Base-by-base conservation (phyloP, 2,888 invertebrate species). In the Xanthia icteritia region DNA sequence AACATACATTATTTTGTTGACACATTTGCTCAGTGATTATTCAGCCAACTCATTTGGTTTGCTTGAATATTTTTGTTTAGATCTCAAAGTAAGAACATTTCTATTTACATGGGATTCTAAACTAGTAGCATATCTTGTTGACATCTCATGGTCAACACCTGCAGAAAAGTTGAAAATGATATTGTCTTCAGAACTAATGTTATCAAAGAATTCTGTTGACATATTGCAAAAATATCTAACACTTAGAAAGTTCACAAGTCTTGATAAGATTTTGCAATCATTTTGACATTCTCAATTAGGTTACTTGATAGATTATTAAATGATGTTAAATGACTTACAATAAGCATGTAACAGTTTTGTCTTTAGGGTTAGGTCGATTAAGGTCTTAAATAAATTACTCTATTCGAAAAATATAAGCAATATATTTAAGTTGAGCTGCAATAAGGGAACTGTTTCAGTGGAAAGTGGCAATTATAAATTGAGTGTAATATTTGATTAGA, bases 321-420 rank as follows among this genome's bases (percentile, higher is more conserved):
- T 17, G 11, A 42, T 63, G 54, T 48, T 23, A 31, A 6, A 20
- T 67, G 56, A 67, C 54, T 64, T 27, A 60, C 31, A 60, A 42
- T 65, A 48, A 56, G 2, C 60, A 69, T 48, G 13, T n/a, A n/a
- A 64, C 11, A 65, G 54, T 63, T 51, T 48, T 58, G 15, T 23
- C 60, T 82, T 85, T 81, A 66, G 82, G 82, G 82, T 83, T 83
- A 83, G 45, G 45, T 69, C 56, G 17, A 15, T 65, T 15, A 45
- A 31, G 20, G 23, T 58, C 31, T 31, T n/a, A 15, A 54, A 45
- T 31, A 31, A 58, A 39, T 13, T n/a, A 45, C 9, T 27, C 5
- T 17, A 48, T 64, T 58, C 15, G 5, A 15, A 66, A 78, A 36
- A 68, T 27, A 1, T 27, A 27, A 36, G 42, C 27, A 27, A 27